Evolutionary conservation across 2,797 vertebrate species (phyloP).

Genomic region (Telmatherina bonti): DNA sequence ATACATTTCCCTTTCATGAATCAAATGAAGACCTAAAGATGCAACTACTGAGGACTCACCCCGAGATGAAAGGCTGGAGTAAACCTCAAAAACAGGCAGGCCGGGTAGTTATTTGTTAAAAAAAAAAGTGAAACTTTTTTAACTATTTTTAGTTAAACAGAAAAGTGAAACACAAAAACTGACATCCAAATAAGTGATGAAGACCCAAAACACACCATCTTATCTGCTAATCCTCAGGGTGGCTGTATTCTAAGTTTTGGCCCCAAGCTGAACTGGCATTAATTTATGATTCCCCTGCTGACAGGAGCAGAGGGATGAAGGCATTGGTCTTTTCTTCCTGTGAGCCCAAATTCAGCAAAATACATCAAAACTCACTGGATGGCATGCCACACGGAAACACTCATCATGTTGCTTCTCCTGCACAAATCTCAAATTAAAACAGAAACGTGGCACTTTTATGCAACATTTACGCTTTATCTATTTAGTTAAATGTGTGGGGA

Average conservation of each 20-base stretch:
- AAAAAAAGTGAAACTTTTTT: background rate
- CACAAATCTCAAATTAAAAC: background rate
- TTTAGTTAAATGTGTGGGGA: background rate
- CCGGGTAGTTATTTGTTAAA: background rate
- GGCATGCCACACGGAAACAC: background rate
- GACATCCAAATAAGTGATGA: background rate
- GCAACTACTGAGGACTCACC: background rate
- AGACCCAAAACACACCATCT: background rate
- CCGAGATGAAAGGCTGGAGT: background rate
- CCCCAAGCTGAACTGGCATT: background rate
- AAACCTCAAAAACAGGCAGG: no score
- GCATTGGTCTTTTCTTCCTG: background rate
- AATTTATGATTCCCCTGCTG: background rate
- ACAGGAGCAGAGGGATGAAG: background rate
- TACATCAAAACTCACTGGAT: slow-evolving; percentile 4
- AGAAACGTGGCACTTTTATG: background rate
- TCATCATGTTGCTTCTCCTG: background rate
- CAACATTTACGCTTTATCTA: background rate
- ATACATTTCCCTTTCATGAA: background rate
- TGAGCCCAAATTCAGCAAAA: background rate
- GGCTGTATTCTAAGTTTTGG: background rate
- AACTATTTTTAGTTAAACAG: no score
- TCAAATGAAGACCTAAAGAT: background rate
- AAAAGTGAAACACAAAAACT: background rate
- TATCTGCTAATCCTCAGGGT: background rate